Percentiles rank a stretch among this genome's conserved stretches.
Conservation (phyloP, 2,888 invertebrate genomes). For the Malthinus flaveolus region DNA sequence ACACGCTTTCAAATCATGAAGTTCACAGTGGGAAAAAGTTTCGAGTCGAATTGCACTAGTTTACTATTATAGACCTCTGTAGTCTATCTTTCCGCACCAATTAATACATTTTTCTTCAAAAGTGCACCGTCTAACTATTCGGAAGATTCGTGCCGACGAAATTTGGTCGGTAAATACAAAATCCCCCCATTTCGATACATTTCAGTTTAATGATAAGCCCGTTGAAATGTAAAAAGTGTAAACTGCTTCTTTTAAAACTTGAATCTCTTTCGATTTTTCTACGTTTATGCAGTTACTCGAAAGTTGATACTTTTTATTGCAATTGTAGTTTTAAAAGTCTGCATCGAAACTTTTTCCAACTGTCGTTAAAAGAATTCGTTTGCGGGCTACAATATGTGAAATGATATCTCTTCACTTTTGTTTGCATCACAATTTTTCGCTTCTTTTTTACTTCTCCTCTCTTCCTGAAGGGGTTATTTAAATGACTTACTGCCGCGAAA, state of each 20-base stretch:
- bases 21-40: no score
- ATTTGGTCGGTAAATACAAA: not conserved
- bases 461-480: no score
- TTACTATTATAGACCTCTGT: no score
- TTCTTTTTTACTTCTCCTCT: no score
- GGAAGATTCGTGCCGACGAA: no score
- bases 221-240: not conserved
- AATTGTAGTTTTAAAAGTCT: slow-evolving; percentile 2
- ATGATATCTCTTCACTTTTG: not conserved
- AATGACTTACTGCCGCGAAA: no score
- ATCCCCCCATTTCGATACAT: not conserved
- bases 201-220: slow-evolving; percentile 5
- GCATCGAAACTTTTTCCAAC: not conserved
- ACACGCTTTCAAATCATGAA: no score
- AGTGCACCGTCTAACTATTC: no score
- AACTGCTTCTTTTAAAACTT: slow-evolving; percentile 1
- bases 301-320: slow-evolving; percentile 2
- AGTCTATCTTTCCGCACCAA: no score
- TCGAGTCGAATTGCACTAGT: no score
- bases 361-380: not conserved
- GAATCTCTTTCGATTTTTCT: slow-evolving; percentile 1
- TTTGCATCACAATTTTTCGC: no score
- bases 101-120: no score
- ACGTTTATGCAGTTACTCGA: not conserved
- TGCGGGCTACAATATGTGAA: not conserved